These are phyloP conservation scores for Bubo bubo DNA, from an alignment of 2,113 vertebrate species.

Conservation along the genomic window DNA sequence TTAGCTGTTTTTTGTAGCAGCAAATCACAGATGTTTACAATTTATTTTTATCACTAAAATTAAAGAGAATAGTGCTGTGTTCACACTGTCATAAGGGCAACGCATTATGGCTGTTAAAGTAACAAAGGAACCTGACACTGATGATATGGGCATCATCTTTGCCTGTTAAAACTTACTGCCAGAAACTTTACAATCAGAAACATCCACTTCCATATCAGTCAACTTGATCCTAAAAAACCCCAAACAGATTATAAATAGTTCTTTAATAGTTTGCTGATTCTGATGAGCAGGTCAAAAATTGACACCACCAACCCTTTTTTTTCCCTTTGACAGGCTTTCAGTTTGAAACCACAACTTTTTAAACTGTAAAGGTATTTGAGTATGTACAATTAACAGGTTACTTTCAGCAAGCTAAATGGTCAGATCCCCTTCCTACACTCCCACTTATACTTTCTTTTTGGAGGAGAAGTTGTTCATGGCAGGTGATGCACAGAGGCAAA, in stretches of 20 bases:
- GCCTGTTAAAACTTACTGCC: not conserved
- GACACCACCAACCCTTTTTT: accelerated
- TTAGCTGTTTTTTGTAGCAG: not conserved
- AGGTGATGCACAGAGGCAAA: constrained; percentile 46
- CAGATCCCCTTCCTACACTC: not conserved
- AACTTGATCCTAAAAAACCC: not conserved
- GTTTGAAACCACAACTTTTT: not conserved
- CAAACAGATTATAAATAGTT: not conserved
- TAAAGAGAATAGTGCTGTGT: constrained; percentile 16
- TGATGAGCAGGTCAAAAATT: not conserved
- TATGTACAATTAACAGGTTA: not conserved
- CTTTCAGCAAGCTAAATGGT: not conserved
- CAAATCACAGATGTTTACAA: constrained; percentile 14
- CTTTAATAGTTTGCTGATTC: not conserved
- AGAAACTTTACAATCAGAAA: not conserved
- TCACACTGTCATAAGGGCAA: constrained; percentile 46
- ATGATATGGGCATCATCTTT: not conserved
- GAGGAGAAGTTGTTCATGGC: not conserved
- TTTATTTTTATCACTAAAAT: constrained; percentile 45
- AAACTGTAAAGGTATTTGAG: not conserved
- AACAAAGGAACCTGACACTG: not conserved
- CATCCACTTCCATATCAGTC: not conserved
- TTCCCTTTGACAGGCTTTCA: not conserved
- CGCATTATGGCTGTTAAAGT: constrained; percentile 23
- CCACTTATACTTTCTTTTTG: not conserved